These are phyloP conservation scores for Druceiella hillmani DNA, from an alignment of 2,888 invertebrate species.

Conservation along the genomic window DNA sequence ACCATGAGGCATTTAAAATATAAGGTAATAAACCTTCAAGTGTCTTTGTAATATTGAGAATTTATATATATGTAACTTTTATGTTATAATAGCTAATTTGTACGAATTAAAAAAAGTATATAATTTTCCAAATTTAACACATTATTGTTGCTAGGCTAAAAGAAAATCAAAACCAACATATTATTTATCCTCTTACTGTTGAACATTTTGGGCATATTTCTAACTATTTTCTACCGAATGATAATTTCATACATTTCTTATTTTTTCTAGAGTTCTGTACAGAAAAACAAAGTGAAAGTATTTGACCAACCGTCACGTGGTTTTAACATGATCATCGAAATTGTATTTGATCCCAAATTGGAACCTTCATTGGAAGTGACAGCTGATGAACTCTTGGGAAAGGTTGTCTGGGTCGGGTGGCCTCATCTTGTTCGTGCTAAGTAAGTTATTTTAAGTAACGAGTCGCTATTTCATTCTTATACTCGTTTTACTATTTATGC, in stretches of 20 bases:
- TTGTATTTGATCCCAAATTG: conserved; percentile 40
- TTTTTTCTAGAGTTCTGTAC: too few relatives aligned
- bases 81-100: conserved; percentile 3
- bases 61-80: conserved; percentile 10
- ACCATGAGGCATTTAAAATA: conserved; percentile 82
- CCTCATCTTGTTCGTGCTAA: conserved; percentile 86
- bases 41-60: conserved; percentile 3
- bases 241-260: too few relatives aligned
- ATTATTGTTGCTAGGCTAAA: too few relatives aligned
- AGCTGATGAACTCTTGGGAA: conserved; percentile 63
- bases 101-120: conserved; percentile 14
- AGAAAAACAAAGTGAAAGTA: conserved; percentile 72
- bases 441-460: too few relatives aligned
- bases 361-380: conserved; percentile 45
- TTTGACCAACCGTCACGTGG: conserved; percentile 80
- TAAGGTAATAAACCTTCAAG: conserved; percentile 46
- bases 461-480: too few relatives aligned
- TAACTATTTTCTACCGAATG: too few relatives aligned
- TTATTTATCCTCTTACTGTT: too few relatives aligned
- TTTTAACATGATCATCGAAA: conserved; percentile 74
- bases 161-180: too few relatives aligned
- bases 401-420: conserved; percentile 80
- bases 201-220: too few relatives aligned
- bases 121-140: too few relatives aligned
- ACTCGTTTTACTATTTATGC: too few relatives aligned